Percentiles rank a stretch among this genome's conserved stretches.
These are phyloP conservation scores for Oreonectes daqikongensis DNA, from an alignment of 2,797 vertebrate genomes.

Conservation along the genomic window DNA sequence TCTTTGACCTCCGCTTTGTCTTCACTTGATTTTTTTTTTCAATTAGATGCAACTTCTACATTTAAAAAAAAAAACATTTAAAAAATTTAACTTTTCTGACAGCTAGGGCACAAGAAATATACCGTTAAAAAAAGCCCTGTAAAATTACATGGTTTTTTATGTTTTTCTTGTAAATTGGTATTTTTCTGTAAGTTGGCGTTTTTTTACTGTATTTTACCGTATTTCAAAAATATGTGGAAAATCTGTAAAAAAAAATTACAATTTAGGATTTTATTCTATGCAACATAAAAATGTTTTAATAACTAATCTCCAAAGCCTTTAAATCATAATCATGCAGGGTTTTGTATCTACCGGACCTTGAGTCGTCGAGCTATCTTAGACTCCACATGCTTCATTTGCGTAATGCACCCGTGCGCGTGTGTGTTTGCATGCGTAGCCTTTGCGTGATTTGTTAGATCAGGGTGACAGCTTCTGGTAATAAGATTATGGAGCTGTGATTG, in stretches of 20 bases:
- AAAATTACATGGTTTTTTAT: too few relatives aligned
- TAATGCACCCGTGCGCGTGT: slow-evolving; percentile 2
- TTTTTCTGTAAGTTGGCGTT: too few relatives aligned
- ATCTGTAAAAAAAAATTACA: too few relatives aligned
- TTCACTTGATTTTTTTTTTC: slow-evolving; percentile 2
- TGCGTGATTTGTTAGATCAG: slow-evolving; percentile 56
- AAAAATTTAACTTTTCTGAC: too few relatives aligned
- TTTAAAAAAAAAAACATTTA: too few relatives aligned
- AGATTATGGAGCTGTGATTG: slow-evolving; percentile 66
- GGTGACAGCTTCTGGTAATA: slow-evolving; percentile 56
- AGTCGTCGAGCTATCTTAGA: slow-evolving; percentile 14
- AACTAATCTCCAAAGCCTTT: neutral
- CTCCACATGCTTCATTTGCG: neutral
- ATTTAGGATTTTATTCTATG: neutral
- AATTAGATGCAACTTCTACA: too few relatives aligned
- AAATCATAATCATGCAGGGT: neutral
- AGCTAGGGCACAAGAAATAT: too few relatives aligned
- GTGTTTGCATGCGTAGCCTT: slow-evolving; percentile 41
- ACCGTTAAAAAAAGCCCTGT: too few relatives aligned
- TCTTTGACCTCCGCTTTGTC: slow-evolving; percentile 17
- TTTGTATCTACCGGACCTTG: neutral
- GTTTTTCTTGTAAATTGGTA: too few relatives aligned
- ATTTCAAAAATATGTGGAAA: too few relatives aligned
- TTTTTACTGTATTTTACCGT: too few relatives aligned
- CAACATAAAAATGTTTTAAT: neutral